Percentiles rank a stretch among this genome's conserved stretches.
phyloP scores from a whole-genome alignment of 64 coral and sea anemone genomes.

The Orbicella faveolata region DNA sequence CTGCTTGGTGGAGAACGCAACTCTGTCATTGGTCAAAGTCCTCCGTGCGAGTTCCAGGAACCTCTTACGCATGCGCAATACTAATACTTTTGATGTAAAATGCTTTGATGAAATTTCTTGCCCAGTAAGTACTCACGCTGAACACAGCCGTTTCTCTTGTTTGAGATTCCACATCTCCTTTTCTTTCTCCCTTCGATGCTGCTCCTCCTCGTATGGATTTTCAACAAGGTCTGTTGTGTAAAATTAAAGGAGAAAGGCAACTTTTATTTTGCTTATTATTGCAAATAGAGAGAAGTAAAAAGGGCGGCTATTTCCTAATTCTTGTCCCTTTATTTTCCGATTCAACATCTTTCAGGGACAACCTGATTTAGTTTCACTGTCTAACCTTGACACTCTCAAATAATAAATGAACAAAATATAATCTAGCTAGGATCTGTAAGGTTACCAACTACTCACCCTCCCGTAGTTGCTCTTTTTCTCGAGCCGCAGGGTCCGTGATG shows the following conservation, averaged over 20 bases:
- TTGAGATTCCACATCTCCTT: conserved; percentile 1
- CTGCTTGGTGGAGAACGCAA: too few species aligned
- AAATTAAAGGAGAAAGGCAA: not conserved
- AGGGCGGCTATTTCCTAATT: not conserved
- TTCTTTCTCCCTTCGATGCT: not conserved
- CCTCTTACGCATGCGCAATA: too few species aligned
- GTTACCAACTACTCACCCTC: conserved; percentile 2
- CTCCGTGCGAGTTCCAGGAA: too few species aligned
- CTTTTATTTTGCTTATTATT: not conserved
- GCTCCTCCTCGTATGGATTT: not conserved
- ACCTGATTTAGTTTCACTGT: not conserved
- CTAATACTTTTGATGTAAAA: not conserved
- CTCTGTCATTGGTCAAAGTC: too few species aligned
- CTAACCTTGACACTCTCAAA: not conserved
- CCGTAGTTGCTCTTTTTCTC: conserved; percentile 21
- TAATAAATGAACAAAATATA: not conserved
- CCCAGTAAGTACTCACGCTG: conserved; percentile 11
- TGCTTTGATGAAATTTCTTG: not conserved
- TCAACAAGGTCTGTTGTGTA: not conserved
- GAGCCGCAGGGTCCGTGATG: not conserved
- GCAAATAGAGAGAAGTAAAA: not conserved
- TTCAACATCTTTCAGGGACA: too few species aligned
- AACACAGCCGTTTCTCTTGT: not conserved
- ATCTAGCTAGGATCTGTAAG: too few species aligned
- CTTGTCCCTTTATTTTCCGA: too few species aligned